phyloP scores from a whole-genome alignment of 2,113 vertebrate genomes.

The Pelusios castaneus region DNA sequence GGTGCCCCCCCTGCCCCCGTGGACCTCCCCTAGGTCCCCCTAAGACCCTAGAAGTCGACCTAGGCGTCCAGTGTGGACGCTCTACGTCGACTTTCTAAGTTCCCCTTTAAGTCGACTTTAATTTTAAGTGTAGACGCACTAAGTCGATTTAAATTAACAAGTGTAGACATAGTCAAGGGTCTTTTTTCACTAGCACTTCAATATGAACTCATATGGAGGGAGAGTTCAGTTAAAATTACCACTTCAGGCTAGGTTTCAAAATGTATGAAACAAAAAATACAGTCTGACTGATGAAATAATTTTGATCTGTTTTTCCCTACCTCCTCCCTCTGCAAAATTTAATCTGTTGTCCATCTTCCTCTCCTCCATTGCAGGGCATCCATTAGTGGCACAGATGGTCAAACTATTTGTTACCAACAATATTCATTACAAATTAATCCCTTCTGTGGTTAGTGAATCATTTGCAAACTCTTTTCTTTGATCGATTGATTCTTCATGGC shows the following conservation, averaged over 20 bases:
- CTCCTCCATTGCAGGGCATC: not conserved
- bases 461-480: not conserved
- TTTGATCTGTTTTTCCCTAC: not conserved
- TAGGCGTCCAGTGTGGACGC: too few relatives aligned
- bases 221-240: not conserved
- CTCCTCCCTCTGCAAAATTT: not conserved
- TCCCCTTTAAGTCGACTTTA: too few relatives aligned
- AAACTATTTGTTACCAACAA: not conserved
- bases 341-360: not conserved
- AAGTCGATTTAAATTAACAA: too few relatives aligned
- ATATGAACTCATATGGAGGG: not conserved
- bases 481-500: not conserved
- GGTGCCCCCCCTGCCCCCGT: too few relatives aligned
- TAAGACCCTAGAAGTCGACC: too few relatives aligned
- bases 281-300: not conserved
- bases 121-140: too few relatives aligned
- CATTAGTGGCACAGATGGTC: not conserved
- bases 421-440: not conserved
- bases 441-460: not conserved
- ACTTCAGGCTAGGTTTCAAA: conserved; percentile 6
- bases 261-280: not conserved
- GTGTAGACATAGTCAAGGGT: too few relatives aligned
- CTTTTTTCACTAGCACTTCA: not conserved
- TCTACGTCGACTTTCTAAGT: too few relatives aligned
- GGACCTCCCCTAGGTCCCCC: too few relatives aligned